Percentiles rank a stretch among this genome's conserved stretches.
Evolutionary conservation across 2,113 vertebrate species (phyloP).

Genomic region (Steatornis caripensis): DNA sequence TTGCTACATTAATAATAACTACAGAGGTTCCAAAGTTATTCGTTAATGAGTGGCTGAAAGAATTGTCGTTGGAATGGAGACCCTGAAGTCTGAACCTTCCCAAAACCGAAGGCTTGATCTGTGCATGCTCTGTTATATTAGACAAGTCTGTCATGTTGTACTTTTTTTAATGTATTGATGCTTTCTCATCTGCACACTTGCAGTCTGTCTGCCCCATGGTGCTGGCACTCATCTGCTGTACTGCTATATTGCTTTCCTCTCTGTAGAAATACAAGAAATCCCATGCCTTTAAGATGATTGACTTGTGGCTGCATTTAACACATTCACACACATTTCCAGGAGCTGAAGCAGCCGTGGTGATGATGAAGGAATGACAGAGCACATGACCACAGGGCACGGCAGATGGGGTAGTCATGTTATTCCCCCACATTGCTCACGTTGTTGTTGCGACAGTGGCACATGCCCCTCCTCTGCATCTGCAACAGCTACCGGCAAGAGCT

Average conservation of each 20-base stretch:
- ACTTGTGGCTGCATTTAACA: not conserved
- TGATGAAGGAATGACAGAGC: not conserved
- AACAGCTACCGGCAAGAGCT: not conserved
- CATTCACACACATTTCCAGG: not conserved
- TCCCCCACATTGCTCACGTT: not conserved
- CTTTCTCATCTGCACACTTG: not conserved
- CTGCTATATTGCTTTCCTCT: not conserved
- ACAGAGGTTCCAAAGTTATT: not conserved
- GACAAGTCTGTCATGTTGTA: not conserved
- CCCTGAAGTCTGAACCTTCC: not conserved
- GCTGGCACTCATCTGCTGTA: not conserved
- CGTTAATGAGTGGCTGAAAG: not conserved
- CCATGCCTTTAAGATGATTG: not conserved
- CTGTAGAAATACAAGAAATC: not conserved
- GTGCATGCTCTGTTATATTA: not conserved
- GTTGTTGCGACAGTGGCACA: not conserved
- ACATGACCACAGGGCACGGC: not conserved
- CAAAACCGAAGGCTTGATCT: not conserved
- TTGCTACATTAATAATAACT: not conserved
- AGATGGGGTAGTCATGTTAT: not conserved
- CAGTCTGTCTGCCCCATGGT: not conserved
- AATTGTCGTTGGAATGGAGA: not conserved
- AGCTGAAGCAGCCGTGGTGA: not conserved
- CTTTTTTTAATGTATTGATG: not conserved
- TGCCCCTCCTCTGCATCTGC: accelerated